Base-by-base conservation (phyloP, 2,888 invertebrate species). In the Notodonta ziczac region DNA sequence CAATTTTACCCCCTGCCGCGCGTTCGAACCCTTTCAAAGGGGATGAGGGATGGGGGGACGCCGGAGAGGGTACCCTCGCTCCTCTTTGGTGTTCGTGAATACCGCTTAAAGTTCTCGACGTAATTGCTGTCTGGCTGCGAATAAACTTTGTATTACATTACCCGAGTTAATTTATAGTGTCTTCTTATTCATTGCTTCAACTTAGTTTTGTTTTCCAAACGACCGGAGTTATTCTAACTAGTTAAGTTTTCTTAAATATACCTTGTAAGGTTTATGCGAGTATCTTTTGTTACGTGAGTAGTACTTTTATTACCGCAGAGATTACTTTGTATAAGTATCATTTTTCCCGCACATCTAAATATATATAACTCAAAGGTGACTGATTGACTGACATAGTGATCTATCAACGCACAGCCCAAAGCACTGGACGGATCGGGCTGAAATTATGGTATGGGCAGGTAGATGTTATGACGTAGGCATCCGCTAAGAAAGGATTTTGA, bases 71-170 rank as follows among this genome's bases (percentile, higher is more conserved):
- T 68, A 63, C 61, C 73, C 77, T 67, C 79, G 84, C 84, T 82
- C 84, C 88, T 83, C 85, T 86, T 87, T 84, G 85, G 85, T 87
- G 86, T 89, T 90, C 85, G 86, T 88, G 91, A 93, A 92, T 89
- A 87, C 89, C 86, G 89, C 87, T 89, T 87, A 84, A 91, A 93
- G 85, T 92, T 93, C 85, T 84, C 83, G 77, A 77, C 87, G 86
- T 91, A 92, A 93, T 93, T 93, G 89, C 90, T 90, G 91, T 91
- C 90, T 91, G 89, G 88, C 88, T 89, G 81, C 78, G 87, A 91
- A 88, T 91, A 90, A 93, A 92, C 88, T 90, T 91, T 91, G 90
- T 91, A 90, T 91, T 88, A 91, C 90, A 89, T 90, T 91, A 92
- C 87, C 84, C 84, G 82, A 89, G 83, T 89, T 91, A 89, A 91